These are phyloP conservation scores for Yponomeuta sedellus DNA, from an alignment of 2,888 invertebrate species.

Conservation along the genomic window DNA sequence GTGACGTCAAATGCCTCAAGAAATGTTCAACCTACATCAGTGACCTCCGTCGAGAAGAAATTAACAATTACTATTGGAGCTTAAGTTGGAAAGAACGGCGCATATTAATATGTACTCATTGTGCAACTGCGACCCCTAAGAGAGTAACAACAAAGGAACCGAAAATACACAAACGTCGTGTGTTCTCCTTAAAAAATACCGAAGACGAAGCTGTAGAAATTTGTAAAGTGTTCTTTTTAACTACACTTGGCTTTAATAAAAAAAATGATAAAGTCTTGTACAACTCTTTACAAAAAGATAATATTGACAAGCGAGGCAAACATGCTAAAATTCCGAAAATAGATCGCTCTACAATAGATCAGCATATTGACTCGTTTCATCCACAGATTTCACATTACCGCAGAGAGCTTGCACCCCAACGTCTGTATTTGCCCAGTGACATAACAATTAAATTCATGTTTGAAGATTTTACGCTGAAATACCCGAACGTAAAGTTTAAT, in stretches of 20 bases:
- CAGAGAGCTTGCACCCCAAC: too few relatives aligned
- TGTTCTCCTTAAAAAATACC: conserved; percentile 14
- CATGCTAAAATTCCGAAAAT: conserved; percentile 23
- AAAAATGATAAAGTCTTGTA: conserved; percentile 24
- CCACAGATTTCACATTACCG: too few relatives aligned
- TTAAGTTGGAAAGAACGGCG: conserved; percentile 15
- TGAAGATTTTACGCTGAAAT: too few relatives aligned
- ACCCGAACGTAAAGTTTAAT: too few relatives aligned
- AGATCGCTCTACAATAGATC: conserved; percentile 23
- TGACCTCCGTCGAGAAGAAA: conserved; percentile 14
- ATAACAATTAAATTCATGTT: too few relatives aligned
- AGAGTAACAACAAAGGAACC: conserved; percentile 17
- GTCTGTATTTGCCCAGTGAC: too few relatives aligned
- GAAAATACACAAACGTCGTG: conserved; percentile 17
- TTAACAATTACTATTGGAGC: conserved; percentile 18
- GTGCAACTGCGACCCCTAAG: conserved; percentile 18
- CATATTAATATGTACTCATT: conserved; percentile 13
- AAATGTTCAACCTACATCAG: conserved; percentile 17
- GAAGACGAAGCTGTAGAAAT: conserved; percentile 15
- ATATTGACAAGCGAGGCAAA: conserved; percentile 20
- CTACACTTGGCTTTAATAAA: conserved; percentile 17
- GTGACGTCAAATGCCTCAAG: conserved; percentile 19
- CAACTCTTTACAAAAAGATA: conserved; percentile 9
- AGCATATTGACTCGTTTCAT: conserved; percentile 26
- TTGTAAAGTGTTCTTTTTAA: conserved; percentile 19